phyloP scores from a whole-genome alignment of 1,140 invertebrate species.

The Apocrypta bakeri region DNA sequence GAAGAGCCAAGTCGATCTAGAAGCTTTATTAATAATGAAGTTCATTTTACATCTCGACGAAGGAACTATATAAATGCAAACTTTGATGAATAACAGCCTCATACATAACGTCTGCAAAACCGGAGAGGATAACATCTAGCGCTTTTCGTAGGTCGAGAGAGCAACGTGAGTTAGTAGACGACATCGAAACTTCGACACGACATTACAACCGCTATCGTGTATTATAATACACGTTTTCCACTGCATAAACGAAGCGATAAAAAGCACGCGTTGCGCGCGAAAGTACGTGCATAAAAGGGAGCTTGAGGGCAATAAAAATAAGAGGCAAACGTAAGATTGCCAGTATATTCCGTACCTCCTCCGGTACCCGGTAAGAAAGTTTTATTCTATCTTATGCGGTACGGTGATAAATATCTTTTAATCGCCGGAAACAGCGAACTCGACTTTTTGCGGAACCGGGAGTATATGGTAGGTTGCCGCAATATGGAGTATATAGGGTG shows the following conservation, averaged over 20 bases:
- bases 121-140: too few species aligned
- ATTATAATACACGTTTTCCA: neutral
- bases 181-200: too few species aligned
- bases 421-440: conserved; percentile 17
- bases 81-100: neutral
- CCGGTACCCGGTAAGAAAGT: neutral
- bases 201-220: neutral
- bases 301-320: neutral
- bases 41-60: too few species aligned
- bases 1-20: too few species aligned
- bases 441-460: neutral
- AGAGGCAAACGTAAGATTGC: neutral
- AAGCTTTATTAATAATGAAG: too few species aligned
- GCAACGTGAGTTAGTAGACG: too few species aligned
- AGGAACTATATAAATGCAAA: neutral
- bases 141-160: too few species aligned
- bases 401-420: conserved; percentile 28
- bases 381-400: neutral
- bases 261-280: neutral
- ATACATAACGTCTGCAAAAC: neutral
- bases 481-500: too few species aligned
- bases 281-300: neutral
- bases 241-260: neutral
- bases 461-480: too few species aligned
- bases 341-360: neutral